Evolutionary conservation across 2,113 vertebrate species (phyloP), one percentile per base, ranked within the genome.

Genomic region (Cichladusa arquata): DNA sequence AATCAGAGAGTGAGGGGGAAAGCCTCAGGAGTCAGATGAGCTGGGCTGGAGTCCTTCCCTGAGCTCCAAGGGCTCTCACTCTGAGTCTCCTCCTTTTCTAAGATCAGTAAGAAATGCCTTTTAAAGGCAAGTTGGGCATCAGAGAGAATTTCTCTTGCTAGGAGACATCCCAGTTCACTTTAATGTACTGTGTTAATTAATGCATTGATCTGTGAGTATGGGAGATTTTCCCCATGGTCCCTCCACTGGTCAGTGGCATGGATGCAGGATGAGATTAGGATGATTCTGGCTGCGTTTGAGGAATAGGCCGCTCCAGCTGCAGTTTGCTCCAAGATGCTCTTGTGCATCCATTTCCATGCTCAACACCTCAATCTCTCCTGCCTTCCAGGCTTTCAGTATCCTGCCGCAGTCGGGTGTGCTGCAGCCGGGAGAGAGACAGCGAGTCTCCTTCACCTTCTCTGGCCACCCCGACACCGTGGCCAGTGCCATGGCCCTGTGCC

Each of bases 381-480:
- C 14, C 12, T 53, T 81, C 2, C 96, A 99, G 99, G 97, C 98
- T 18, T 99, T 99, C 65, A 98, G 98, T 51, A 96, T 99, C 50
- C n/a, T 97, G 78, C 99, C 99, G 0, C 85, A 97, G 20, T 97
- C 88, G 1, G 99, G 99, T 6, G 57, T 82, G 24, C 94, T 99
- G 80, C 93, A 71, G 78, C 99, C 99, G 0, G 97, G 98, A 0
- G 95, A 98, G 26, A 97, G 89, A 65, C 98, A 98, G 95, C 53
- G 57, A 16, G 93, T 99, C 40, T 93, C 85, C 0, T 95, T 99
- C 88, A 98, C 97, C 33, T 99, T 99, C 98, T 99, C 98, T 2
- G 98, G 98, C 72, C 98, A 98, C 2, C 12, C 96, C 19, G 88
- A 98, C 74, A 92, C 98, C 56, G 47, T 84, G 0, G 97, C 97